phyloP scores from a whole-genome alignment of 2,113 vertebrate genomes.

The Perognathus longimembris region DNA sequence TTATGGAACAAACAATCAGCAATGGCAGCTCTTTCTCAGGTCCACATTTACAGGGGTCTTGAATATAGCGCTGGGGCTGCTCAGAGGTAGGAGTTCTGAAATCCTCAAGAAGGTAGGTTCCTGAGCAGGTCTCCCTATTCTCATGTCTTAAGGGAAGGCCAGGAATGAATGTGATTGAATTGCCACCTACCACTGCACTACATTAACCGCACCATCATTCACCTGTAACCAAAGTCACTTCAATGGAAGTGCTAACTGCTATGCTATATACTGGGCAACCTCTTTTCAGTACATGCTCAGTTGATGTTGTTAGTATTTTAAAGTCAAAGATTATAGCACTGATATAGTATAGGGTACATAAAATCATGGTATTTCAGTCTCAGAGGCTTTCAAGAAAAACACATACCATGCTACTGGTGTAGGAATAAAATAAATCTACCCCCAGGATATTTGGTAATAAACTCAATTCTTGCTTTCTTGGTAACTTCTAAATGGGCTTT shows the following conservation, averaged over 20 bases:
- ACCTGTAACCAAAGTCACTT: not conserved
- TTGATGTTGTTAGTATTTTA: not conserved
- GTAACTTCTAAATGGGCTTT: conserved; percentile 48
- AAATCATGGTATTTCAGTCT: not conserved
- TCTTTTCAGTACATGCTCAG: not conserved
- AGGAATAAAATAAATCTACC: conserved; percentile 66
- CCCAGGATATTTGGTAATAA: conserved; percentile 66
- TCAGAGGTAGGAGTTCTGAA: too few species aligned
- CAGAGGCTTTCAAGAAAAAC: conserved; percentile 73
- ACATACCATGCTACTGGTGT: not conserved
- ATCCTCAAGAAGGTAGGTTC: too few species aligned
- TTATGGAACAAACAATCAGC: too few species aligned
- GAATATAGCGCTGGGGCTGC: not conserved
- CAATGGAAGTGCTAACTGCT: not conserved
- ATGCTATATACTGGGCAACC: not conserved
- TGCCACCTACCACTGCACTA: not conserved
- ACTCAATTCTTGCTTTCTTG: conserved; percentile 30
- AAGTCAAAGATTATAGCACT: not conserved
- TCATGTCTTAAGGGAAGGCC: too few species aligned
- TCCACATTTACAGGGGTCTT: too few species aligned
- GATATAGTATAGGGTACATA: not conserved
- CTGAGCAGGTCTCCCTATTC: too few species aligned
- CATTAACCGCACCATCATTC: too few species aligned
- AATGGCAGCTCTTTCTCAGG: too few species aligned
- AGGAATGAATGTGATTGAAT: too few species aligned